Percentiles rank a stretch among this genome's conserved stretches.
phyloP scores from a whole-genome alignment of 2,113 vertebrate genomes.

The Bufo bufo region DNA sequence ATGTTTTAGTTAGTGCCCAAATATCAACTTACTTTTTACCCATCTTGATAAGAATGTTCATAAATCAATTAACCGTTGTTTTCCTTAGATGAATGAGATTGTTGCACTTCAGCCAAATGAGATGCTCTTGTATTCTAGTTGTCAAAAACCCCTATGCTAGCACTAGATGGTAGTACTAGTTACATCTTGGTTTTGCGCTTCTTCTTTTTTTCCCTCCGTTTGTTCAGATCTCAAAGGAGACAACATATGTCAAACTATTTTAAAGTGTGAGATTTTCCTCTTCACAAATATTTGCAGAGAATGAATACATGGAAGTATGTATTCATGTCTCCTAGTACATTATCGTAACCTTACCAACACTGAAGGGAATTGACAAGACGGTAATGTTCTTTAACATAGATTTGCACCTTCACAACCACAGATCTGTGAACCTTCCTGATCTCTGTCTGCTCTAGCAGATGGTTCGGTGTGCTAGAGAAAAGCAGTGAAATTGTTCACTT shows the following conservation, averaged over 20 bases:
- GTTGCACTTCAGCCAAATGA: not conserved
- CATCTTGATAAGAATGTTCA: too few species aligned
- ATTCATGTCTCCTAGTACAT: constrained; percentile 56
- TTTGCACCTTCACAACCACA: constrained; percentile 67
- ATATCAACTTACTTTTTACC: too few species aligned
- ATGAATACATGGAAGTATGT: not conserved
- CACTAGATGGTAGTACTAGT: not conserved
- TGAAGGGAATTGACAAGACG: constrained; percentile 62
- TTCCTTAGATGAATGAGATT: not conserved
- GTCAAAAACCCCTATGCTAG: not conserved
- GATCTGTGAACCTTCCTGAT: constrained; percentile 64
- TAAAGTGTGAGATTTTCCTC: constrained; percentile 13
- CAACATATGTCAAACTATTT: constrained; percentile 24
- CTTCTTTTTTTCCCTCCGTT: not conserved
- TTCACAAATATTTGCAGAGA: constrained; percentile 34
- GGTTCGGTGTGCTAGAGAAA: constrained; percentile 62
- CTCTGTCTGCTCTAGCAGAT: constrained; percentile 67
- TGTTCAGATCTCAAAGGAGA: constrained; percentile 4
- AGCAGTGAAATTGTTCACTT: constrained; percentile 62
- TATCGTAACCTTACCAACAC: constrained; percentile 63
- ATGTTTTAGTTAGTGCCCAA: too few species aligned
- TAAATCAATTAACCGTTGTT: not conserved
- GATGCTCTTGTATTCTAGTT: too few species aligned
- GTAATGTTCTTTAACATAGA: constrained; percentile 64
- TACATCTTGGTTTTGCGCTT: not conserved